Evolutionary conservation across 1,140 invertebrate species (phyloP).

Genomic region (Wasmannia auropunctata): DNA sequence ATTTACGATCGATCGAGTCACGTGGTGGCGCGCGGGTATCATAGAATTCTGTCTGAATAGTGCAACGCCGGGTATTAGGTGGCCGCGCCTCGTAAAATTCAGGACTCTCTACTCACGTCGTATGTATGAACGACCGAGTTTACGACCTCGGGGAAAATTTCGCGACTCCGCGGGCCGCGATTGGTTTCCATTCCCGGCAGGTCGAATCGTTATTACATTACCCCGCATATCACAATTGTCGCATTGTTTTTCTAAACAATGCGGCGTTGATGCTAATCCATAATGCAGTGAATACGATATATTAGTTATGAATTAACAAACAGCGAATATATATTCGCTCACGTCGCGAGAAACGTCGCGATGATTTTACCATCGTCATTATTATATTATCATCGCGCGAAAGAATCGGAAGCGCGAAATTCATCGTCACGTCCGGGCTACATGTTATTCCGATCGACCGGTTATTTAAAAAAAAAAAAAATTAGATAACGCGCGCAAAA

Average conservation of each 20-base stretch:
- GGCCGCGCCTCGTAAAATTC: neutral
- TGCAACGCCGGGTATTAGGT: neutral
- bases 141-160: neutral
- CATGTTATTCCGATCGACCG: neutral
- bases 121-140: neutral
- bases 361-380: neutral
- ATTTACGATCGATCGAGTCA: constrained; percentile 50
- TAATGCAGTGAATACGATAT: neutral
- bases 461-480: neutral
- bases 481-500: neutral
- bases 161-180: neutral
- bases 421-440: neutral
- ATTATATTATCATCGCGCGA: neutral
- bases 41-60: constrained; percentile 34
- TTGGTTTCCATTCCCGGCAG: neutral
- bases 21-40: neutral
- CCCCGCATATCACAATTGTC: neutral
- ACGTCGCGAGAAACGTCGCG: neutral
- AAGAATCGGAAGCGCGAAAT: constrained; percentile 18
- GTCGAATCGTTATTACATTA: neutral
- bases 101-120: neutral
- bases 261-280: neutral
- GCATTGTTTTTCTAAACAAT: constrained; percentile 2
- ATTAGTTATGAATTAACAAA: constrained; percentile 4
- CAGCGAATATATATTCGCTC: neutral